Conservation (phyloP, 2,113 vertebrate genomes). For the Erythrocebus patas region DNA sequence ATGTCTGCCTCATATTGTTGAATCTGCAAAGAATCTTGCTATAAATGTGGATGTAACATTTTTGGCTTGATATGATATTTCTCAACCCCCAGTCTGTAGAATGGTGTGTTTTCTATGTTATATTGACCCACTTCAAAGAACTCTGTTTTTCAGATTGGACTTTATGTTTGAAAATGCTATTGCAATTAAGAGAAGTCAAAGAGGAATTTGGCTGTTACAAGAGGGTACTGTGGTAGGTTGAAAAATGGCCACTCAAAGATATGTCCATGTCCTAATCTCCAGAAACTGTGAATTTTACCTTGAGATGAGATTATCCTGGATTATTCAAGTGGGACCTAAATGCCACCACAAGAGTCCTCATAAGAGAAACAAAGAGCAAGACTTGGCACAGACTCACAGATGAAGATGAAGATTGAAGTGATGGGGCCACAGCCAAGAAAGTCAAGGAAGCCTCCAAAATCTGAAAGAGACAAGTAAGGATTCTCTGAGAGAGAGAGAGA, state of each 20-base stretch:
- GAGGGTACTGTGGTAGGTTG: not conserved
- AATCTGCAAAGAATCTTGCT: not conserved
- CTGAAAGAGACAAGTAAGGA: not conserved
- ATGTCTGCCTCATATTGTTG: not conserved
- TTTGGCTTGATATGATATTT: not conserved
- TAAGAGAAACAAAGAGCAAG: not conserved
- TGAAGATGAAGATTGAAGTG: not conserved
- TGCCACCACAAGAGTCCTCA: not conserved
- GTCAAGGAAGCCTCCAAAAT: not conserved
- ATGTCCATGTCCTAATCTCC: not conserved
- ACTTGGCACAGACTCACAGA: not conserved
- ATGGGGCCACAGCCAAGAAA: not conserved
- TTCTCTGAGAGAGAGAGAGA: not conserved
- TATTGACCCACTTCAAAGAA: not conserved
- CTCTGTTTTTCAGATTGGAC: not conserved
- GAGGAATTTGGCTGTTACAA: not conserved
- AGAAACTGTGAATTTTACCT: not conserved
- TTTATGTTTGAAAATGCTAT: not conserved
- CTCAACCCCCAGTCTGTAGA: not conserved
- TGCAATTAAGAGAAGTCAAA: constrained; percentile 5
- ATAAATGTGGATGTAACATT: not conserved
- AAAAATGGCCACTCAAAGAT: not conserved
- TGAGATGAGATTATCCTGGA: not conserved
- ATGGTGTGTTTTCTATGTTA: constrained; percentile 6
- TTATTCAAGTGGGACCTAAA: not conserved